Conservation (phyloP, 2,797 vertebrate genomes). For the Centropyge bicolor region DNA sequence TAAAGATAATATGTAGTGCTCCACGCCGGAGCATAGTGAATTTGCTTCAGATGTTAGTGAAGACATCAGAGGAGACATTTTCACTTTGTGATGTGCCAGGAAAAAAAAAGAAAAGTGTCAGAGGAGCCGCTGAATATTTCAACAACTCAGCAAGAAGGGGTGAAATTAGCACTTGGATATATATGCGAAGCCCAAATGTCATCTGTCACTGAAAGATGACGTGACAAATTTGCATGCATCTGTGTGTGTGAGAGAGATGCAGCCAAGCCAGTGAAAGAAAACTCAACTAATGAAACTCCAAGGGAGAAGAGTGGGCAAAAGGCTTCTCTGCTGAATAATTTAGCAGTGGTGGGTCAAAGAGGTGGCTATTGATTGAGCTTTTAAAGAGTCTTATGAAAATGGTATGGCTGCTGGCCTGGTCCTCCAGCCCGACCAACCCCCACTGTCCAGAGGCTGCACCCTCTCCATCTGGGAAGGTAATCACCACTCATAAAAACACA, state of each 20-base stretch:
- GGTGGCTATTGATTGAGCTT: conserved; percentile 91
- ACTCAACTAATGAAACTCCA: conserved; percentile 87
- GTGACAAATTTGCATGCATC: conserved; percentile 32
- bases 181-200: conserved; percentile 69
- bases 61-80: conserved; percentile 81
- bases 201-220: conserved; percentile 63
- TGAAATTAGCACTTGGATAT: conserved; percentile 84
- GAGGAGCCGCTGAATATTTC: conserved; percentile 67
- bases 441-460: conserved; percentile 71
- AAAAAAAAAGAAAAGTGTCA: conserved; percentile 43
- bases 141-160: conserved; percentile 66
- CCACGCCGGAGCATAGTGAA: conserved; percentile 51
- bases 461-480: conserved; percentile 89
- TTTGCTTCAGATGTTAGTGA: conserved; percentile 77
- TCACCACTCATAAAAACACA: conserved; percentile 77
- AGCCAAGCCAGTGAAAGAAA: conserved; percentile 82
- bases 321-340: conserved; percentile 90
- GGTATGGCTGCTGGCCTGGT: conserved; percentile 86
- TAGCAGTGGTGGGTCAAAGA: conserved; percentile 87
- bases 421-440: conserved; percentile 64
- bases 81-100: conserved; percentile 72
- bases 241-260: conserved; percentile 57
- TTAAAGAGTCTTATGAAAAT: conserved; percentile 89
- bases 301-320: conserved; percentile 71
- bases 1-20: conserved; percentile 74